Percentiles rank a stretch among this genome's conserved stretches.
phyloP scores from a whole-genome alignment of 2,888 invertebrate genomes.

The Drosophila longiperda region DNA sequence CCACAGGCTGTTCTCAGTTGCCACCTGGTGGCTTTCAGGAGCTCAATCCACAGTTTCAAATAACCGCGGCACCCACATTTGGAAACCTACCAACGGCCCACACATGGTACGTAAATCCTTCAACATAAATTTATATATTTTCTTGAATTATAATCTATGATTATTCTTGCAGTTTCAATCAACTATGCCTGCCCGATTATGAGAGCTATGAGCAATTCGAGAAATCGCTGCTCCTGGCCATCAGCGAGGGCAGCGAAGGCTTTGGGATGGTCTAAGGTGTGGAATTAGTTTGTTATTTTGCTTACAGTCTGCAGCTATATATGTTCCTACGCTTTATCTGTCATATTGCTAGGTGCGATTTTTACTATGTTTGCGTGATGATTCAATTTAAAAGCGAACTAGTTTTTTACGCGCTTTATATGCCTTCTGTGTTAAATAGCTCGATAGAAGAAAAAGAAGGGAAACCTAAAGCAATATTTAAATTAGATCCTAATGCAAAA shows the following conservation, averaged over 20 bases:
- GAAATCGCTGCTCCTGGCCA: conserved; percentile 94
- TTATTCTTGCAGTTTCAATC: conserved; percentile 92
- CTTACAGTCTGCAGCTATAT: conserved; percentile 55
- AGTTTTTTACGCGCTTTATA: conserved; percentile 24
- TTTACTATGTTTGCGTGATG: conserved; percentile 26
- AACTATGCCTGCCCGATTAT: conserved; percentile 97
- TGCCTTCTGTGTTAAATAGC: conserved; percentile 25
- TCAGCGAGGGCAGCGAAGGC: conserved; percentile 98
- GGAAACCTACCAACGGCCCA: conserved; percentile 97
- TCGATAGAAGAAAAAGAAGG: conserved; percentile 13
- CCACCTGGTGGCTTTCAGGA: conserved; percentile 96
- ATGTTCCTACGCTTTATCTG: conserved; percentile 73
- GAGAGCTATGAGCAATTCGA: conserved; percentile 97
- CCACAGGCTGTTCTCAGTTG: conserved; percentile 96
- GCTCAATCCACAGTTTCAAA: conserved; percentile 95
- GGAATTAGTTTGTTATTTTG: conserved; percentile 23
- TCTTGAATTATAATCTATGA: conserved; percentile 6
- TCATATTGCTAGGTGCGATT: conserved; percentile 28
- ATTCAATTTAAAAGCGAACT: conserved; percentile 17
- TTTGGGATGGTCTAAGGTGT: conserved; percentile 88
- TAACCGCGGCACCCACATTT: conserved; percentile 94
- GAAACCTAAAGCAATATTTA: conserved; percentile 37
- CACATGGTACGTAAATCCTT: conserved; percentile 89
- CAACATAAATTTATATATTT: background rate
- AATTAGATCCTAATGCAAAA: conserved; percentile 41